Evolutionary conservation across 2,888 invertebrate species (phyloP), one percentile per base, ranked within the genome.

Genomic region (Ophion costatus): DNA sequence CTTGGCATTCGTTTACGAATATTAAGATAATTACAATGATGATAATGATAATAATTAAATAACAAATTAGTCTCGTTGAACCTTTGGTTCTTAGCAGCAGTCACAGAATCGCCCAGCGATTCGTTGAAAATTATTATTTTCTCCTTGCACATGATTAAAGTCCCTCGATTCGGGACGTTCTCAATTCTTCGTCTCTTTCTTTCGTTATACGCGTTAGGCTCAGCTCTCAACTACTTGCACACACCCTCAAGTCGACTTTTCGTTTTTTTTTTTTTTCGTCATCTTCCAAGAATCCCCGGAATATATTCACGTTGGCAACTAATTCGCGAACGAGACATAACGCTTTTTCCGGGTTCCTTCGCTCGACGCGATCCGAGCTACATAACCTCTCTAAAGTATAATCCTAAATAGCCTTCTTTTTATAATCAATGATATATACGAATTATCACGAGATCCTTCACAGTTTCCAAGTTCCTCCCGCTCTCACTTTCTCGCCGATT

Each of bases 151-250:
- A 38, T 59, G 66, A 71, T 61, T 66, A 42, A 57, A 73, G 66
- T 57, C 22, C 56, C 33, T 66, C 22, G 9, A 70, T 74, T 29
- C 11, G 42, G 22, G 38, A 24, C 42, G 9, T 59, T 71, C 51
- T 24, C 33, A 38, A 45, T 61, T 69, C 20, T 64, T 73, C 64
- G 22, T 76, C 71, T 71, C n/a, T 64, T 38, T 10, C 29, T 29
- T 10, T 61, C 24, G 38, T 61, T 69, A 79, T 82, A 82, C 76
- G 80, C 59, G 67, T 88, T 88, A 88, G 88, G 88, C 88, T 88
- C 86, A 87, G 87, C 88, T 86, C 87, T 77, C 87, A 87, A 85
- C 88, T 86, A 87, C 88, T 88, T 87, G 88, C 88, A 82, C 29
- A 85, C 76, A 77, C 75, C 45, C 75, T 71, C 71, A 29, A 70